Evolutionary conservation across 2,888 invertebrate species (phyloP).

Genomic region (Nephrotoma flavescens): DNA sequence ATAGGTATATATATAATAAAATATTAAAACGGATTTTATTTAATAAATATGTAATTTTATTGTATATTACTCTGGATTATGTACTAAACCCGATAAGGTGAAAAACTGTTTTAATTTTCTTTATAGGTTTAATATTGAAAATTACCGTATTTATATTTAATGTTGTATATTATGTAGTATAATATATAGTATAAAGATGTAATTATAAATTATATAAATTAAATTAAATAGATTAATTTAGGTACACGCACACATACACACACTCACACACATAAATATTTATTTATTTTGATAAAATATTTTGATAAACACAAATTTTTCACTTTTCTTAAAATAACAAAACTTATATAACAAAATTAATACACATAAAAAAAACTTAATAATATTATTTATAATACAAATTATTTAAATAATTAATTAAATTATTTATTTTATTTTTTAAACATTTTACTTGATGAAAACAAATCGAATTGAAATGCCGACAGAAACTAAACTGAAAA

Average conservation of each 20-base stretch:
- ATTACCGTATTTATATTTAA: not conserved
- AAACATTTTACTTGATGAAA: not conserved
- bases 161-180: not conserved
- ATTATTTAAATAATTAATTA: not conserved
- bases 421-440: not conserved
- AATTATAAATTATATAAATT: not conserved
- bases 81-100: not conserved
- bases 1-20: not conserved
- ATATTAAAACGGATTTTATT: not conserved
- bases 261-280: not conserved
- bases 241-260: not conserved
- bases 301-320: not conserved
- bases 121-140: not conserved
- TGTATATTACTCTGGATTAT: not conserved
- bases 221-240: not conserved
- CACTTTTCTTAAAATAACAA: not conserved
- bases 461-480: not conserved
- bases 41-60: not conserved
- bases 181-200: not conserved
- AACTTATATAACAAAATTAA: not conserved
- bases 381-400: not conserved
- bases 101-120: not conserved
- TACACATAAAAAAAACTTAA: not conserved
- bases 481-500: not conserved
- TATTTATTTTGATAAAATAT: not conserved